Percentiles rank a stretch among this genome's conserved stretches.
Conservation (phyloP, 2,888 invertebrate species). For the Cataglyphis cursor region DNA sequence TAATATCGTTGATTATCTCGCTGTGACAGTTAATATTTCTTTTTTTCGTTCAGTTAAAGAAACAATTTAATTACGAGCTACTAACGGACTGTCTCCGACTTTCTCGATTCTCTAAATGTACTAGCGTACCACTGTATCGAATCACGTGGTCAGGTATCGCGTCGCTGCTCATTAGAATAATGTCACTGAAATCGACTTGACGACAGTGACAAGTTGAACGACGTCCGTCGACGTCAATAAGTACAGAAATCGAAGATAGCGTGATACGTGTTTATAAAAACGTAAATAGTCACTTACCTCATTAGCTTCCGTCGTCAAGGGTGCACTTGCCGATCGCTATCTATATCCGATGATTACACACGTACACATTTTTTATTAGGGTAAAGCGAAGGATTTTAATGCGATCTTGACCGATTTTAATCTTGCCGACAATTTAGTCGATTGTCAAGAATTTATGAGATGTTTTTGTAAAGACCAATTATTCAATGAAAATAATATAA, state of each 20-base stretch:
- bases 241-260: slow-evolving; percentile 29
- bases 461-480: neutral
- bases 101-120: slow-evolving; percentile 8
- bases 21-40: neutral
- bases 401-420: slow-evolving; percentile 7
- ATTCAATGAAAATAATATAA: no score
- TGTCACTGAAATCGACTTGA: slow-evolving; percentile 27
- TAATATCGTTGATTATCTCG: neutral
- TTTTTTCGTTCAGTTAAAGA: slow-evolving; percentile 9
- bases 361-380: slow-evolving; percentile 17
- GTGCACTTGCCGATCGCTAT: slow-evolving; percentile 23
- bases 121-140: neutral
- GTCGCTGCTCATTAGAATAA: slow-evolving; percentile 28
- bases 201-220: slow-evolving; percentile 25
- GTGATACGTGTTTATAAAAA: slow-evolving; percentile 29
- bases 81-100: slow-evolving; percentile 12
- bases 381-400: neutral
- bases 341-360: slow-evolving; percentile 22
- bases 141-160: neutral
- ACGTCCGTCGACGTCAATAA: slow-evolving; percentile 21
- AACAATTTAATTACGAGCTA: neutral
- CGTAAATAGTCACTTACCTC: slow-evolving; percentile 47
- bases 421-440: neutral
- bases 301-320: slow-evolving; percentile 29
- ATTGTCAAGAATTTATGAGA: neutral